Percentiles rank a stretch among this genome's conserved stretches.
Evolutionary conservation across 1,140 invertebrate genomes (phyloP).

Genomic region (Trichonephila clavipes): DNA sequence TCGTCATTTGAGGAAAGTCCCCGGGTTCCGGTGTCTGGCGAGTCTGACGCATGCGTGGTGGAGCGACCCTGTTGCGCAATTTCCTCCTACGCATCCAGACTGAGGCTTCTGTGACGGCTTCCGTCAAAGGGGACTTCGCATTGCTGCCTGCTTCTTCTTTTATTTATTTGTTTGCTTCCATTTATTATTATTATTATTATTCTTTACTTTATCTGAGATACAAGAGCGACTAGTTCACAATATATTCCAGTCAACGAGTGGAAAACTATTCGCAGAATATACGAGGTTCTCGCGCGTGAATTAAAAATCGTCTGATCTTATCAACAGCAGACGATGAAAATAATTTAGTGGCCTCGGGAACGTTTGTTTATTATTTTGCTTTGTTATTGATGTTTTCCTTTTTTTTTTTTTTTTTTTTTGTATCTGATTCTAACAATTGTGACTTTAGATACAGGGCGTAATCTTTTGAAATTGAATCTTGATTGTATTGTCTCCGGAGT

Average conservation of each 20-base stretch:
- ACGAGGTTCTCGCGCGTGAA: not conserved
- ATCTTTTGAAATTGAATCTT: not conserved
- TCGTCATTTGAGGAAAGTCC: conserved; percentile 33
- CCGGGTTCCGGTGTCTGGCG: conserved; percentile 23
- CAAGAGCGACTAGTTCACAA: not conserved
- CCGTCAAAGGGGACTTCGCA: conserved; percentile 29
- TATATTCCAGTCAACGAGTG: conserved; percentile 9
- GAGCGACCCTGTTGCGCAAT: conserved; percentile 14
- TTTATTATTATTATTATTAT: not conserved
- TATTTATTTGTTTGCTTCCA: not conserved
- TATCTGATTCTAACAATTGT: not conserved
- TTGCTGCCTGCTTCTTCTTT: conserved; percentile 1
- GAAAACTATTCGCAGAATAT: conserved; percentile 12
- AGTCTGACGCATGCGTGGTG: not conserved
- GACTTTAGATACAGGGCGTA: not conserved
- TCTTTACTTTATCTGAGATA: not conserved
- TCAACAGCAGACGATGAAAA: conserved; percentile 29
- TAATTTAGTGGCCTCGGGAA: not conserved
- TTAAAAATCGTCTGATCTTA: conserved; percentile 26
- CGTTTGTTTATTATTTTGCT: not conserved
- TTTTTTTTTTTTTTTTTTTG: not conserved
- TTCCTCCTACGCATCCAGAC: conserved; percentile 33
- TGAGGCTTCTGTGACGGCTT: conserved; percentile 9
- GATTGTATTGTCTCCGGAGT: not conserved
- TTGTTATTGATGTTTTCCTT: not conserved